Base-by-base conservation (phyloP, 2,797 vertebrate genomes). In the Agapornis canus region DNA sequence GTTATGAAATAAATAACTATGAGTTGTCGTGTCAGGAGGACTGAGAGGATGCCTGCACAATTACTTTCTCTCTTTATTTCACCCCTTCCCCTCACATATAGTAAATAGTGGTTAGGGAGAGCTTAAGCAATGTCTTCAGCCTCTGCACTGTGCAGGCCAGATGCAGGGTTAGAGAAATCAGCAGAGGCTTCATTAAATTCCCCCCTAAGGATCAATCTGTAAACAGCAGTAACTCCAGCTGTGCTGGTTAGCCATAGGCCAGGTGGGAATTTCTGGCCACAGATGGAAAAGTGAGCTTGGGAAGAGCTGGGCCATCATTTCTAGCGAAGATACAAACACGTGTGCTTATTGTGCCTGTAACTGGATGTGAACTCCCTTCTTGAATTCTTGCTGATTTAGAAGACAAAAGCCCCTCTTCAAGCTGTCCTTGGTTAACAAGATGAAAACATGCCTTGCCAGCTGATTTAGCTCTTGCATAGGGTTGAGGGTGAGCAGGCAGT, bases 341-440 rank as follows among this genome's bases (percentile, higher is more conserved):
- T 21, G 31, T 35, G 12, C 21, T 83, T 39, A 6, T 47, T 75
- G n/a, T 26, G 3, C 23, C 39, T 72, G 59, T 61, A 82, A 68
- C 21, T 61, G 42, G 49, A 45, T 45, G 37, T 57, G 65, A 82
- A 19, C 22, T 63, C 6, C 17, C 7, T 77, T 47, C 45, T 13
- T 49, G 37, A 92, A 56, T 68, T 71, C 0, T 1, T 57, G 21
- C 20, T 79, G 51, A 37, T 86, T 78, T 43, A 37, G 51, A 72
- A 13, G 26, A 10, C 21, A 68, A 86, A 61, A 76, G 0, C 3
- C 6, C 13, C 43, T 26, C 6, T 57, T 48, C 19, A 31, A 49
- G 7, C n/a, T 72, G 17, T 31, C 29, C 39, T 65, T 0, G 0
- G 8, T 56, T 26, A 68, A 56, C 4, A 48, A 31, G 63, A 15